These are phyloP conservation scores for Eclectus roratus DNA, from an alignment of 2,113 vertebrate genomes.

Conservation along the genomic window DNA sequence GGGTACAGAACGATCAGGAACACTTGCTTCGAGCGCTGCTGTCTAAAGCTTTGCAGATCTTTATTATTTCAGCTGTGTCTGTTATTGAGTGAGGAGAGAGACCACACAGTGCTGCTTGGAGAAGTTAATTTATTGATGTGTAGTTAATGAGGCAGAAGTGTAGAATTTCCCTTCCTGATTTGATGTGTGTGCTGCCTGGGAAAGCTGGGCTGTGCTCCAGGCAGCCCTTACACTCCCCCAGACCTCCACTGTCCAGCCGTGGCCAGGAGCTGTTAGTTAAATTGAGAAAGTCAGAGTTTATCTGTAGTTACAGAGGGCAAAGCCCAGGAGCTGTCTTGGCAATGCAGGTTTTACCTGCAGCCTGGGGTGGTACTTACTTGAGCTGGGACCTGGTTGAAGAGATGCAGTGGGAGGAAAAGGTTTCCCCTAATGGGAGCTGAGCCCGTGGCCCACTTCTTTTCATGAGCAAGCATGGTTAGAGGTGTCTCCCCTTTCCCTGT, in stretches of 20 bases:
- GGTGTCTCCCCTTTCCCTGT: neutral
- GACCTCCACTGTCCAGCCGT: accelerated
- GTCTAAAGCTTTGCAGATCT: slow-evolving; percentile 20
- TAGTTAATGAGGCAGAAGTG: neutral
- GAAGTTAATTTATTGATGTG: neutral
- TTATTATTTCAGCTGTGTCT: neutral
- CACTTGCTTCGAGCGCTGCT: slow-evolving; percentile 1
- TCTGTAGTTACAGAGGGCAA: neutral
- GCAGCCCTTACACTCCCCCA: neutral
- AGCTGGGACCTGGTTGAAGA: neutral
- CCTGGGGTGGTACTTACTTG: neutral
- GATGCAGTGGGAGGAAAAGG: neutral
- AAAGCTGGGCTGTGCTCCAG: neutral
- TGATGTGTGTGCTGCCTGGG: neutral
- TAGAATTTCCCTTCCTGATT: neutral
- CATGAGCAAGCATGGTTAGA: neutral
- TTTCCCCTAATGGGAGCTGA: neutral
- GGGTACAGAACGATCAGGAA: neutral
- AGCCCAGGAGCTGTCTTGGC: neutral
- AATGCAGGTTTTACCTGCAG: neutral
- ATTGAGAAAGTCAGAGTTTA: neutral
- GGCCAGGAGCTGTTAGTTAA: neutral
- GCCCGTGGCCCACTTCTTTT: neutral
- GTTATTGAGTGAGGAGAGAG: neutral
- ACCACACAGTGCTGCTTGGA: neutral